Evolutionary conservation across 2,888 invertebrate genomes (phyloP), one percentile per base, ranked within the genome.

Genomic region (Pyrrhosoma nymphula): DNA sequence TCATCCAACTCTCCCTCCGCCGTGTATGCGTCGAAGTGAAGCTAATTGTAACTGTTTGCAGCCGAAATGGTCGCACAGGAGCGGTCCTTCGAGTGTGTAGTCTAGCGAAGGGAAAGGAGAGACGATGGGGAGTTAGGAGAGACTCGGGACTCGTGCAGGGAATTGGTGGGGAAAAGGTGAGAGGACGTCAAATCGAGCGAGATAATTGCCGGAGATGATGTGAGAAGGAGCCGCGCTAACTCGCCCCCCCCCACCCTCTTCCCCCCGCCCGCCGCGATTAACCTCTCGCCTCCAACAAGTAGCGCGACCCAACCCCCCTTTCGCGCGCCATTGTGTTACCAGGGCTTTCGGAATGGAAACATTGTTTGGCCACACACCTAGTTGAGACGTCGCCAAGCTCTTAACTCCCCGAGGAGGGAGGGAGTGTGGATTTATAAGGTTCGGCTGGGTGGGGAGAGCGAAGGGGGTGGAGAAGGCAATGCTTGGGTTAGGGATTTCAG

Each of bases 331-430:
- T 60, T 82, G 12, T 35, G 82, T 69, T 4, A 35, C 35, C 82
- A 12, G 16, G 60, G 14, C 0, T 35, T n/a, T n/a, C 75, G 39
- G 93, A 47, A 75, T 75, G 93, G 75, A 93, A 93, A 69, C 69
- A 93, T 93, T 75, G 93, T 75, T 93, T 63, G 93, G 75, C 63
- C 47, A 47, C 69, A 69, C 47, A 93, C 82, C 82, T 69, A 47
- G 63, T 23, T 63, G 63, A 63, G 91, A 56, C 91, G 63, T 0
- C 69, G 69, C 93, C 35, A n/a, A 91, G 63, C n/a, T 26, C 93
- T 35, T 35, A 26, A 69, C 63, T 60, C 91, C 39, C 18, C 30
- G 91, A 35, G 90, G 23, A 82, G 30, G 16, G 26, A 82, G 82
- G 30, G 82, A n/a, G 30, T 0, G 6, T 10, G 82, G 35, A 2